Base-by-base conservation (phyloP, 2,888 invertebrate species). In the Pseudanteris insignis region DNA sequence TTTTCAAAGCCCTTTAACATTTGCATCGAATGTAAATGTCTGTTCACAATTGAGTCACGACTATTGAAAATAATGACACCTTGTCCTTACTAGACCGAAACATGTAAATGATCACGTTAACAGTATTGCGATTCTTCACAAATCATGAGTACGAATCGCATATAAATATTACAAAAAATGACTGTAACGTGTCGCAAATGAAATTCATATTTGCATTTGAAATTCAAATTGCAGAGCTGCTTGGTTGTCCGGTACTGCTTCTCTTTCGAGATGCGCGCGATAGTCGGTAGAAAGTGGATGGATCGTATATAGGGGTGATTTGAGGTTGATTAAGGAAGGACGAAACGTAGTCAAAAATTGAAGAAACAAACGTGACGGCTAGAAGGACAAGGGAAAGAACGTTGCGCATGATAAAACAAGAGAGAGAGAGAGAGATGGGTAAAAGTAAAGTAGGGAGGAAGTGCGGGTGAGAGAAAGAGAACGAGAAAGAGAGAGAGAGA, bases 271-370 rank as follows among this genome's bases (percentile, higher is more conserved):
- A 26, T 5, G 26, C 12, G 2, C 14, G 21, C 9, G 21, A 30
- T 28, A 18, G 18, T 6, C 12, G 6, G 21, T 21, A 33, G 24
- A 21, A 48, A 36, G 47, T 37, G 37, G 14, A 9, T n/a, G 15
- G 8, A 9, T 48, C 4, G 18, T 7, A 13, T n/a, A 18, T 2
- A 48, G 38, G 38, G 40, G 32, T 33, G 38, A 50, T 32, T 24
- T 11, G 15, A 24, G 40, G 7, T 3, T 32, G 10, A 50, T 50
- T 40, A 30, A 38, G 24, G 25, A 38, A 38, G 15, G 18, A 4
- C 18, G 18, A 30, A 26, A 12, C 33, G 11, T 15, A 36, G 38
- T 18, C 32, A 38, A 32, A 40, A 50, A 50, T 38, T 32, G 24
- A 30, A 40, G 26, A 25, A 26, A 37, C 48, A 30, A n/a, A 38